A percentile compares a stretch with the other conserved stretches of the same genome.
Conservation (phyloP, 1,140 invertebrate species). For the Panonychus citri region DNA sequence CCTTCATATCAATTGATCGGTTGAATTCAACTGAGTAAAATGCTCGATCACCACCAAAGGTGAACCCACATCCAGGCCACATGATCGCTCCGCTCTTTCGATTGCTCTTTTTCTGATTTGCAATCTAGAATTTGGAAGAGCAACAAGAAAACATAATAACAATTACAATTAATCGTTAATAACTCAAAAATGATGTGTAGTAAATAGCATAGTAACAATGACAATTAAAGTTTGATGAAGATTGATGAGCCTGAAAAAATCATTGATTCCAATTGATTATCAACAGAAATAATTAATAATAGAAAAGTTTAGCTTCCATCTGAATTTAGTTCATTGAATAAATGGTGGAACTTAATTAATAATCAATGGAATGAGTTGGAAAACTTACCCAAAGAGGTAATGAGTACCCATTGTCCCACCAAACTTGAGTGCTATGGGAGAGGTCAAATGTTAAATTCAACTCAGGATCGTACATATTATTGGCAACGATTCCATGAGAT, state of each 20-base stretch:
- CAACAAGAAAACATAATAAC: not conserved
- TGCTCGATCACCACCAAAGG: not conserved
- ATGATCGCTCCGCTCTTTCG: slow-evolving; percentile 1
- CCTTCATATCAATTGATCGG: slow-evolving; percentile 3
- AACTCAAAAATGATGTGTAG: not conserved
- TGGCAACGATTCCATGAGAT: slow-evolving; percentile 26
- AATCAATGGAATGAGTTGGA: too few species aligned
- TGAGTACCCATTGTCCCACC: slow-evolving; percentile 14
- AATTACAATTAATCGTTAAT: not conserved
- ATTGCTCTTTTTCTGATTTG: too few species aligned
- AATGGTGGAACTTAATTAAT: too few species aligned
- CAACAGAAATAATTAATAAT: not conserved
- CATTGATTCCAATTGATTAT: not conserved
- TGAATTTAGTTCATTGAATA: too few species aligned
- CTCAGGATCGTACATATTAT: slow-evolving; percentile 17
- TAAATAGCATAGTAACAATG: too few species aligned
- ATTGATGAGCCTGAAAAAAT: too few species aligned
- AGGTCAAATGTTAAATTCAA: slow-evolving; percentile 9
- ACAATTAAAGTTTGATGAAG: too few species aligned
- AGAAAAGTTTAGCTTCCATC: too few species aligned
- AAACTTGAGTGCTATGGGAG: slow-evolving; percentile 6
- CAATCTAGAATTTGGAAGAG: not conserved
- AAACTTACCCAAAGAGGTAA: slow-evolving; percentile 8
- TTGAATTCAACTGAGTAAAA: slow-evolving; percentile 6
- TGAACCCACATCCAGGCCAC: not conserved